Conservation (phyloP, 1,140 invertebrate species). For the Polyergus mexicanus region DNA sequence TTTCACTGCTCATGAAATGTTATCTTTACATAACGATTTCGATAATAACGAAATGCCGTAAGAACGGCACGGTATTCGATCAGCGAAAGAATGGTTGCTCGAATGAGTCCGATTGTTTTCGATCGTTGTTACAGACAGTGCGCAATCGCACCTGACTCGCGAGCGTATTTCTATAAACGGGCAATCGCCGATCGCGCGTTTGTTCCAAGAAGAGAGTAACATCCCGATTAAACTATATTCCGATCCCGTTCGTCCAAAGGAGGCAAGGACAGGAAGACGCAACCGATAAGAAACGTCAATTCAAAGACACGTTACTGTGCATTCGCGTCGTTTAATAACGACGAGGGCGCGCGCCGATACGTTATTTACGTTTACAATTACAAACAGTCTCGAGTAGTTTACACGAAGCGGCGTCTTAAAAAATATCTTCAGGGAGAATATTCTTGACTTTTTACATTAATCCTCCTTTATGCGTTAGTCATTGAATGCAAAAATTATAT, state of each 20-base stretch:
- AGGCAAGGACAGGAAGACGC: slow-evolving; percentile 80
- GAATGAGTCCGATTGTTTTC: background rate
- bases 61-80: background rate
- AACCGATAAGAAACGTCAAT: slow-evolving; percentile 79
- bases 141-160: background rate
- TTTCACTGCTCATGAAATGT: no score
- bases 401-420: slow-evolving; percentile 9
- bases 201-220: slow-evolving; percentile 73
- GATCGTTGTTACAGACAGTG: background rate
- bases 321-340: slow-evolving; percentile 52
- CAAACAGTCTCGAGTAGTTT: background rate
- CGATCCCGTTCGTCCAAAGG: slow-evolving; percentile 77
- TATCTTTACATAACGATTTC: slow-evolving; percentile 19
- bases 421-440: slow-evolving; percentile 31
- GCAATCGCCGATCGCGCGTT: slow-evolving; percentile 68
- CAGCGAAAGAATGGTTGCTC: background rate
- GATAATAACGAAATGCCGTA: background rate
- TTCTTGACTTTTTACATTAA: slow-evolving; percentile 35
- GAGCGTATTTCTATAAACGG: background rate
- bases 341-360: slow-evolving; percentile 30
- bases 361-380: slow-evolving; percentile 37
- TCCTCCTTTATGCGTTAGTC: slow-evolving; percentile 17
- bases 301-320: slow-evolving; percentile 71
- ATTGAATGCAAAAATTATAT: slow-evolving; percentile 28
- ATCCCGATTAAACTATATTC: slow-evolving; percentile 75